A percentile compares a stretch with the other conserved stretches of the same genome.
phyloP scores from a whole-genome alignment of 30 jellyfish, hydroid and myxozoan species.

The Turritopsis dohrnii region DNA sequence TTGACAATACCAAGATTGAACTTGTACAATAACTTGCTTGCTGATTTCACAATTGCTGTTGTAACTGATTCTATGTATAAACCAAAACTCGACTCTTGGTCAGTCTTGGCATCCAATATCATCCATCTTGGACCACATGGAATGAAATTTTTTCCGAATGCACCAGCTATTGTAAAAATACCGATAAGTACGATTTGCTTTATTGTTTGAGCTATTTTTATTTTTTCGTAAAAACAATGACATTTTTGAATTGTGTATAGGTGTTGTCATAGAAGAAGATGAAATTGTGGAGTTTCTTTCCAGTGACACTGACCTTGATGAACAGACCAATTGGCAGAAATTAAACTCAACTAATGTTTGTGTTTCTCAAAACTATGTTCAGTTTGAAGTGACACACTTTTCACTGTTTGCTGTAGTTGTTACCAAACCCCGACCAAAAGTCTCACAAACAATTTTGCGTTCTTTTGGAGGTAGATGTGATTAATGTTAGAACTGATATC shows the following conservation, averaged over 20 bases:
- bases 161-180: constrained; percentile 43
- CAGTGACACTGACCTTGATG: constrained; percentile 52
- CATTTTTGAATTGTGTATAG: not conserved
- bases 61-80: not conserved
- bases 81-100: constrained; percentile 27
- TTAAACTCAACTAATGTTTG: constrained; percentile 10
- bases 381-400: constrained; percentile 41
- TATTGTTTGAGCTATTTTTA: too few relatives aligned
- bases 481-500: not conserved
- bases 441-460: constrained; percentile 19
- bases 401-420: constrained; percentile 66
- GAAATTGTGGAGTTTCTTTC: constrained; percentile 23
- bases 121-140: constrained; percentile 63
- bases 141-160: constrained; percentile 41
- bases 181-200: constrained; percentile 30
- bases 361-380: constrained; percentile 21
- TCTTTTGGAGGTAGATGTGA: constrained; percentile 37
- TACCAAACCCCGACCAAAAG: constrained; percentile 38
- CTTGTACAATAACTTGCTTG: constrained; percentile 41
- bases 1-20: constrained; percentile 45
- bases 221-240: not conserved
- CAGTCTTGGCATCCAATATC: constrained; percentile 19
- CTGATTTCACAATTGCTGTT: constrained; percentile 9
- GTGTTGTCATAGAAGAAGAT: constrained; percentile 29
- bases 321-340: constrained; percentile 46